A percentile compares a stretch with the other conserved stretches of the same genome.
Evolutionary conservation across 2,797 vertebrate genomes (phyloP).

Genomic region (Myotis daubentonii): DNA sequence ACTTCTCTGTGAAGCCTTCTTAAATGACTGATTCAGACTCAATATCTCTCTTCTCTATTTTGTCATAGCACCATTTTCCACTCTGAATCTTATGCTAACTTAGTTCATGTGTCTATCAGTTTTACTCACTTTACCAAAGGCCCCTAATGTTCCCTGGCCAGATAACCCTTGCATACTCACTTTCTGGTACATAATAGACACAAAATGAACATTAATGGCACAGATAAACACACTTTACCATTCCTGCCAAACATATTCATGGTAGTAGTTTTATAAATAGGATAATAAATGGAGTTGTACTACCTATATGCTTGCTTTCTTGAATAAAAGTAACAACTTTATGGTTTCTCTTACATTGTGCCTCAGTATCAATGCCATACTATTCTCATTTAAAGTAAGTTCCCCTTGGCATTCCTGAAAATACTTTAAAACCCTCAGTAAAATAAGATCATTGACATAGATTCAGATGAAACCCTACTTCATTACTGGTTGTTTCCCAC

Average conservation of each 20-base stretch:
- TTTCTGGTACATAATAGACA: not conserved
- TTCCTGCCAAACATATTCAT: not conserved
- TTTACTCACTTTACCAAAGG: not conserved
- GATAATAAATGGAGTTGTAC: not conserved
- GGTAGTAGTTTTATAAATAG: not conserved
- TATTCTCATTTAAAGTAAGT: conserved; percentile 16
- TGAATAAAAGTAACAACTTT: not conserved
- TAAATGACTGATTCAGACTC: not conserved
- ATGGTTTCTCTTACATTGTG: not conserved
- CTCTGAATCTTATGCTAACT: not conserved
- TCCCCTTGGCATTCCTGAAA: not conserved
- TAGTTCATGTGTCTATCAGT: not conserved
- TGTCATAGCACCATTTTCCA: not conserved
- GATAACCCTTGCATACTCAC: not conserved
- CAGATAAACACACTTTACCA: not conserved
- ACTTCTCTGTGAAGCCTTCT: not conserved
- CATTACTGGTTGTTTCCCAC: not conserved
- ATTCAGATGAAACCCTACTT: not conserved
- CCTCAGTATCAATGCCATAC: not conserved
- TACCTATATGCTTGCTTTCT: not conserved
- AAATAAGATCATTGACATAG: conserved; percentile 42
- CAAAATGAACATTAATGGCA: not conserved
- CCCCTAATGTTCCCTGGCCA: not conserved
- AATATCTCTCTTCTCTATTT: not conserved
- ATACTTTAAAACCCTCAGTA: not conserved